Percentiles rank a stretch among this genome's conserved stretches.
Conservation (phyloP, 1,140 invertebrate species). For the Ericerus pela region DNA sequence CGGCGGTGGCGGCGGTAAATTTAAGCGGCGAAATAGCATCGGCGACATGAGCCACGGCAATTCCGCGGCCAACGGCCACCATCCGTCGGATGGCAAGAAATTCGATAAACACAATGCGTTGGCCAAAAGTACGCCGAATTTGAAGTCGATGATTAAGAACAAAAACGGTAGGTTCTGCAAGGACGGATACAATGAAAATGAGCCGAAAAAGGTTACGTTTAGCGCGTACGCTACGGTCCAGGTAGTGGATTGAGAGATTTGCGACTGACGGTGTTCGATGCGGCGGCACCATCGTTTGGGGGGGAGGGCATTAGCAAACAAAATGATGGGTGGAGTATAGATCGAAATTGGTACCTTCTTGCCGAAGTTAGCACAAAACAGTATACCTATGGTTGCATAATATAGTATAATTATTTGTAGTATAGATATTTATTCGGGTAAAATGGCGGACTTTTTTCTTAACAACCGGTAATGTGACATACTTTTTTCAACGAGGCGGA, state of each 20-base stretch:
- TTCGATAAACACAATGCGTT: neutral
- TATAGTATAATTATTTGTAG: no score
- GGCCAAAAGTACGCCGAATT: constrained; percentile 18
- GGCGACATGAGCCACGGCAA: constrained; percentile 17
- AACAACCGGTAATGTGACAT: no score
- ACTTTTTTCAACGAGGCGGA: no score
- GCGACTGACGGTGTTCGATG: no score
- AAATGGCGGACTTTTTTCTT: no score
- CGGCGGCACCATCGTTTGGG: no score
- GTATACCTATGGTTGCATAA: no score
- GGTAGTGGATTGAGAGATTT: constrained; percentile 24
- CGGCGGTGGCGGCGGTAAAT: neutral
- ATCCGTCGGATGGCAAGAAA: neutral
- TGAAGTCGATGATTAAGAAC: constrained; percentile 25
- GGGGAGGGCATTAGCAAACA: no score
- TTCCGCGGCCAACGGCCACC: constrained; percentile 18
- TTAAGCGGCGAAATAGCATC: constrained; percentile 19
- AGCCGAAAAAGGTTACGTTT: constrained; percentile 26
- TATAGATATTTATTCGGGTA: no score
- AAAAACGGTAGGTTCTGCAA: constrained; percentile 17
- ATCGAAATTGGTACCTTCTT: no score
- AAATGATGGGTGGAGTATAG: no score
- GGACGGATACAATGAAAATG: constrained; percentile 16
- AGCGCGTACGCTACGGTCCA: constrained; percentile 26
- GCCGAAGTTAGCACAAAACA: no score